Evolutionary conservation across 1,140 invertebrate genomes (phyloP).

Genomic region (Antheraea pernyi): DNA sequence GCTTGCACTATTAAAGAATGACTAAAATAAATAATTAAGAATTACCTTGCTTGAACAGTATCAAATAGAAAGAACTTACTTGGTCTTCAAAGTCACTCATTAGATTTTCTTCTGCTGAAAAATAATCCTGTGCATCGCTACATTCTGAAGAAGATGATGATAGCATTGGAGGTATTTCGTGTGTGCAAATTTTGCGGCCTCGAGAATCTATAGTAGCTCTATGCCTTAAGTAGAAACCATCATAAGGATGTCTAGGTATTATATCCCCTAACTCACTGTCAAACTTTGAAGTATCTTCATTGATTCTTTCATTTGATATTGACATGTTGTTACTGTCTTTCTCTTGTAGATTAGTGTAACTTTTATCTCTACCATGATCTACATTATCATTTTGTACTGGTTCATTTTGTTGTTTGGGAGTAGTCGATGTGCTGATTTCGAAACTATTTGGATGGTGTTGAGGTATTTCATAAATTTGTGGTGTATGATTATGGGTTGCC

Average conservation of each 20-base stretch:
- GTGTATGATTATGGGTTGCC: not conserved
- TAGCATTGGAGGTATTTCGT: constrained; percentile 60
- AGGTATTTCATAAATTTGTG: not conserved
- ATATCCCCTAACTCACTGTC: constrained; percentile 61
- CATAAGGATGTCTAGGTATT: constrained; percentile 71
- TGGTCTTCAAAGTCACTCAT: constrained; percentile 36
- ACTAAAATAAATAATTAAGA: not conserved
- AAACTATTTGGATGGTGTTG: not conserved
- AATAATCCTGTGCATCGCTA: constrained; percentile 5
- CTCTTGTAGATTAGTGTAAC: constrained; percentile 13
- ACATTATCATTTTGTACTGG: constrained; percentile 40
- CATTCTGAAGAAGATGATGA: constrained; percentile 43
- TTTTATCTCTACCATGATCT: constrained; percentile 36
- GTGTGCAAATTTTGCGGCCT: constrained; percentile 67
- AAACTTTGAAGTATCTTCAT: constrained; percentile 45
- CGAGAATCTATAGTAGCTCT: constrained; percentile 58
- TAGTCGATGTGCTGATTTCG: not conserved
- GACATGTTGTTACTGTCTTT: not conserved
- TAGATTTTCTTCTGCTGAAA: constrained; percentile 17
- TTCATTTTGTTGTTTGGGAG: constrained; percentile 14
- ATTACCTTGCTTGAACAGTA: constrained; percentile 3
- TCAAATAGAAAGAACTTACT: constrained; percentile 47
- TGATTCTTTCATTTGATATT: constrained; percentile 24
- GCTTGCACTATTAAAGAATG: not conserved
- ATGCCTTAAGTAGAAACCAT: constrained; percentile 74